These are phyloP conservation scores for Cryptotis parvus DNA, from an alignment of 2,113 vertebrate genomes.

Conservation along the genomic window DNA sequence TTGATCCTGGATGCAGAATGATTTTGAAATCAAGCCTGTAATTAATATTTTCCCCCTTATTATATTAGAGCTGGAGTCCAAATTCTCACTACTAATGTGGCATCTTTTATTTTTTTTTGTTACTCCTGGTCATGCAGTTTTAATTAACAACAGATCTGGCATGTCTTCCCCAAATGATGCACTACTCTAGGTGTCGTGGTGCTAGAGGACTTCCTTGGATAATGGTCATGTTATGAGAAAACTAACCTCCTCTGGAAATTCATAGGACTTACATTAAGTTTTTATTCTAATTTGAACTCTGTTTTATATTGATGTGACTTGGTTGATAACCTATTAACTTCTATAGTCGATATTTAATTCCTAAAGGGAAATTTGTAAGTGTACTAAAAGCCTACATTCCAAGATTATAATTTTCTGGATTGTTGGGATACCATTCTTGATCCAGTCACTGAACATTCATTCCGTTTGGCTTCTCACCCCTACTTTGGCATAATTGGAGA, in stretches of 20 bases:
- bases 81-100: background rate
- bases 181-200: background rate
- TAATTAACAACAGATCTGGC: no score
- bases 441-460: background rate
- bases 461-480: background rate
- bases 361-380: background rate
- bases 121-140: background rate
- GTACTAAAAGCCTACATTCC: background rate
- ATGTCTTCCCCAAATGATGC: background rate
- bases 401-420: background rate
- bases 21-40: background rate
- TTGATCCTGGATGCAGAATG: background rate
- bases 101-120: background rate
- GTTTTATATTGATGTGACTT: background rate
- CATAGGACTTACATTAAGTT: background rate
- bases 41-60: background rate
- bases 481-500: background rate
- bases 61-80: background rate
- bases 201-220: background rate
- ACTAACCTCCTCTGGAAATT: background rate
- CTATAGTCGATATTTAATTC: background rate
- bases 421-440: background rate
- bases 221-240: accelerated
- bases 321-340: accelerated
- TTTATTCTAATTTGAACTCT: background rate